phyloP scores from a whole-genome alignment of 2,888 invertebrate species.

The Eudemis profundana region DNA sequence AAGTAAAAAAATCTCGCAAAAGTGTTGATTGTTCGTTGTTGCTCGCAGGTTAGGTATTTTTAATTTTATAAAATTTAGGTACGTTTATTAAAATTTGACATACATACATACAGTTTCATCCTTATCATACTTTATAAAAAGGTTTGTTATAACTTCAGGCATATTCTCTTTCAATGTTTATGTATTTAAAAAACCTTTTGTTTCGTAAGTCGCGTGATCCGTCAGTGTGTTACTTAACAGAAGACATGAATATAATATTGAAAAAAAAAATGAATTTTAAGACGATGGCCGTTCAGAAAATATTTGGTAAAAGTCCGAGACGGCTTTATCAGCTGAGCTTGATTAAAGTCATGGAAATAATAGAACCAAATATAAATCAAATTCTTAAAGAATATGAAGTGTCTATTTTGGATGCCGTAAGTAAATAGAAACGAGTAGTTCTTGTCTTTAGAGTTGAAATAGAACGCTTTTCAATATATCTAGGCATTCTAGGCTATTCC shows the following conservation, averaged over 20 bases:
- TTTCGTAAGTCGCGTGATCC: conserved; percentile 1
- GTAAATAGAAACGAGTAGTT: conserved; percentile 18
- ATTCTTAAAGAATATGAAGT: too few species aligned
- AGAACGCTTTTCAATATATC: conserved; percentile 17
- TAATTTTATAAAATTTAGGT: too few species aligned
- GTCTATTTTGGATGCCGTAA: too few species aligned
- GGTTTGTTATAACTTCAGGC: not conserved
- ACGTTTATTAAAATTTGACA: too few species aligned
- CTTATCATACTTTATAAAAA: conserved; percentile 1
- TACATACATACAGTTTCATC: too few species aligned
- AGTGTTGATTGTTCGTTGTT: too few species aligned
- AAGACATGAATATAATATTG: not conserved
- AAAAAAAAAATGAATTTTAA: not conserved
- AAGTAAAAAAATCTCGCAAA: too few species aligned
- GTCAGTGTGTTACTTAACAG: conserved; percentile 1
- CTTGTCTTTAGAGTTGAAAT: conserved; percentile 18
- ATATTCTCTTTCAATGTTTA: not conserved
- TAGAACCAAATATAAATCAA: too few species aligned
- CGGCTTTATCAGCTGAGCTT: too few species aligned
- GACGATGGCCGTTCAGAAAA: not conserved
- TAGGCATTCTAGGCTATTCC: conserved; percentile 20
- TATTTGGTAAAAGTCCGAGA: not conserved
- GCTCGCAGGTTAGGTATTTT: too few species aligned
- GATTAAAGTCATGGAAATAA: too few species aligned
- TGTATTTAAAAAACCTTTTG: not conserved